phyloP scores from a whole-genome alignment of 2,888 invertebrate genomes.

The Hyposoter dolosus region DNA sequence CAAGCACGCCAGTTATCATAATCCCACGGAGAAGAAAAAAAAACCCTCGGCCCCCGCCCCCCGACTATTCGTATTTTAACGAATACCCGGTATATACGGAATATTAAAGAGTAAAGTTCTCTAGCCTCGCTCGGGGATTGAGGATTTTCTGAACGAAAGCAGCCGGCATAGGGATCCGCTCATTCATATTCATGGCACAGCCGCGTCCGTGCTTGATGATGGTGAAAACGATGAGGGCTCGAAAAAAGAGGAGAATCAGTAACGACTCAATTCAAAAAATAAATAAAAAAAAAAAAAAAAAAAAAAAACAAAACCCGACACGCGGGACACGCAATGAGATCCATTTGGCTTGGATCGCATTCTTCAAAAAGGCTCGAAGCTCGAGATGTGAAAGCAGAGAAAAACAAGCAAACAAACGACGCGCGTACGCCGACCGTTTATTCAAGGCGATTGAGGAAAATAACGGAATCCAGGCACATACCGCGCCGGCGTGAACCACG shows the following conservation, averaged over 20 bases:
- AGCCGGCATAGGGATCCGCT: constrained; percentile 58
- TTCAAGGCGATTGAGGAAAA: too few species aligned
- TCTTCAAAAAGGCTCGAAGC: neutral
- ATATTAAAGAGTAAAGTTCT: constrained; percentile 46
- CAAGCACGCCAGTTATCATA: constrained; percentile 21
- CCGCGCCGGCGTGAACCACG: too few species aligned
- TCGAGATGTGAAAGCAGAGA: constrained; percentile 16
- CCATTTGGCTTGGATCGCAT: neutral
- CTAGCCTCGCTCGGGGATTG: constrained; percentile 12
- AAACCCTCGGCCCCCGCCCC: constrained; percentile 16
- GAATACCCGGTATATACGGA: constrained; percentile 39
- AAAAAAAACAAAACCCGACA: neutral
- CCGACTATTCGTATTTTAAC: constrained; percentile 27
- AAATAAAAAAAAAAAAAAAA: neutral
- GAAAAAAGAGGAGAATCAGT: constrained; percentile 33
- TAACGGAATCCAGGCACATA: too few species aligned
- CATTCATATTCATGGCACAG: constrained; percentile 74
- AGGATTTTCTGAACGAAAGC: constrained; percentile 45
- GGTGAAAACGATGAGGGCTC: constrained; percentile 51
- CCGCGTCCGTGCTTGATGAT: constrained; percentile 71
- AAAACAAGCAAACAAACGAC: too few species aligned
- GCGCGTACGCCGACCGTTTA: too few species aligned
- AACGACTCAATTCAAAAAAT: constrained; percentile 46
- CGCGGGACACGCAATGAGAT: constrained; percentile 37
- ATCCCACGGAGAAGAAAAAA: constrained; percentile 7